Conservation (phyloP, 2,113 vertebrate genomes). For the Dipodomys spectabilis region DNA sequence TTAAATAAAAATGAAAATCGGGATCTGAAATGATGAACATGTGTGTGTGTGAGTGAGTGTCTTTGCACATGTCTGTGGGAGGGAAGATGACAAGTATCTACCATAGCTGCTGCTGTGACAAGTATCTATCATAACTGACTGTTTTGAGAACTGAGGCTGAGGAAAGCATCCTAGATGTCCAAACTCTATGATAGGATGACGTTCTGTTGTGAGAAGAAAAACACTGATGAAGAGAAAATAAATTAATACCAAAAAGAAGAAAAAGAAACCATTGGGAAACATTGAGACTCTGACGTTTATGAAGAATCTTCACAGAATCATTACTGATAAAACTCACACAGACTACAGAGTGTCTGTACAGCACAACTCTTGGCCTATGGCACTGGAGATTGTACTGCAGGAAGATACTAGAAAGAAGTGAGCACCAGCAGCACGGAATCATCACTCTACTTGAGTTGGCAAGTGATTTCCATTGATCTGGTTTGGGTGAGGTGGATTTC, state of each 20-base stretch:
- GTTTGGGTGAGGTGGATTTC: not conserved
- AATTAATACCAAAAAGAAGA: not conserved
- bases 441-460: not conserved
- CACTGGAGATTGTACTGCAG: not conserved
- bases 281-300: not conserved
- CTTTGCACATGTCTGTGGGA: conserved; percentile 1
- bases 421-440: not conserved
- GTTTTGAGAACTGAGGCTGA: conserved; percentile 58
- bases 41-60: too few relatives aligned
- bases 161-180: too few relatives aligned
- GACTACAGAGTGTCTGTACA: not conserved
- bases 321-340: not conserved
- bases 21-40: conserved; percentile 48
- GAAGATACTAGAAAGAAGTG: not conserved
- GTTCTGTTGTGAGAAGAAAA: not conserved
- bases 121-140: not conserved
- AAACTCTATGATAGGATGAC: not conserved
- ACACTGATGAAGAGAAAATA: not conserved
- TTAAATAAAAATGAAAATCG: conserved; percentile 57
- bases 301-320: not conserved
- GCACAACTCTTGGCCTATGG: not conserved
- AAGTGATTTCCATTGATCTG: not conserved
- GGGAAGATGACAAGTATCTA: not conserved
- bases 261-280: too few relatives aligned
- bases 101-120: too few relatives aligned